Base-by-base conservation (phyloP, 2,797 vertebrate genomes). In the Hozukius guyotensis region DNA sequence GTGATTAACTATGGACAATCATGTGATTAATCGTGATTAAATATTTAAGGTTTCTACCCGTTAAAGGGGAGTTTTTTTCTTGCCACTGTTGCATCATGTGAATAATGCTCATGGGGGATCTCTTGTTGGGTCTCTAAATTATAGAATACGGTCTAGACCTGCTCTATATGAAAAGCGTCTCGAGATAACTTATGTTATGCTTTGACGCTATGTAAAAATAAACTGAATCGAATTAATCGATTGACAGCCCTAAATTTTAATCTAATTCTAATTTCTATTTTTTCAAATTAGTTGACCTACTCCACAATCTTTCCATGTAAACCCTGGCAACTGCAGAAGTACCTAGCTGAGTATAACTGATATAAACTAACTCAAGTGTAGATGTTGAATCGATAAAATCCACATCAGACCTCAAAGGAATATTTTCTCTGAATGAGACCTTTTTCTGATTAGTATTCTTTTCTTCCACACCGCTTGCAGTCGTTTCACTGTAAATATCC, bases 401-500 rank as follows among this genome's bases (percentile, higher is more conserved):
- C 18, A 46, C 24, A 69, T 49, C 12, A 46, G 42, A 68, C 5
- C 2, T 31, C 38, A 6, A 8, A 29, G 4, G 8, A 27, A n/a
- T 53, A 60, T 64, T 80, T 55, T 13, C 27, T 34, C 49, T 64
- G 24, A 74, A 14, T 29, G 38, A 27, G 6, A 60, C 16, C 0
- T 14, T 36, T 78, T 63, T 49, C 66, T 80, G 4, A 75, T 65
- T 10, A 24, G 2, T 38, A 0, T 55, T 56, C 11, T 57, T 1
- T 22, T 34, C 16, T 29, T 63, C 4, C 27, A 4, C 31, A 1
- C 49, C 7, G 1, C 34, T 61, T 87, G 20, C 87, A 99, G 98
- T 97, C 97, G 0, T 98, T 97, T 92, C 97, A 98, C 82, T 98
- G 97, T 90, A 96, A 96, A 80, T 92, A 95, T 4, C 97, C 97